These are phyloP conservation scores for Rotaria socialis DNA, from an alignment of 2,888 invertebrate genomes.

Conservation along the genomic window DNA sequence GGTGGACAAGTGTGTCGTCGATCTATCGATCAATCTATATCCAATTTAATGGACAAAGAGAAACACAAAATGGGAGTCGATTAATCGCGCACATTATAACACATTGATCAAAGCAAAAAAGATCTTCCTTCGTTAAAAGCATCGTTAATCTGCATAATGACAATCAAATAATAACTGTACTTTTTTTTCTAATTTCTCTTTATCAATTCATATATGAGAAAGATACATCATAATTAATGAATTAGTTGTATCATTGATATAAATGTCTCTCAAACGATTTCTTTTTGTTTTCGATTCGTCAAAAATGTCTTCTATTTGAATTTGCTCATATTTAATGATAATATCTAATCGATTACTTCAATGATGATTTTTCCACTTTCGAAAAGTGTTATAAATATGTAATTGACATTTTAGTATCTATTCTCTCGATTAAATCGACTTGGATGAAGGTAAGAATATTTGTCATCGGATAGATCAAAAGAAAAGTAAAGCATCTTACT, in stretches of 20 bases:
- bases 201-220: background rate
- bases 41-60: background rate
- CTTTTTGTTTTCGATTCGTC: background rate
- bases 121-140: background rate
- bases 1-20: background rate
- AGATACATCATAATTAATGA: background rate
- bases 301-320: background rate
- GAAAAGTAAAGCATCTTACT: background rate
- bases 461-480: background rate
- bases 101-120: background rate
- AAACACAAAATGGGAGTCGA: background rate
- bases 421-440: background rate
- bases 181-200: background rate
- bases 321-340: background rate
- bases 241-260: background rate
- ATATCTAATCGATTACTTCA: slow-evolving; percentile 10
- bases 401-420: background rate
- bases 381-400: background rate
- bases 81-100: background rate
- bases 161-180: background rate
- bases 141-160: background rate
- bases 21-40: background rate
- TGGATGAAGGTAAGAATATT: background rate
- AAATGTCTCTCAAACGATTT: background rate
- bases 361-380: background rate